Conservation (phyloP, 2,888 invertebrate genomes). For the Malthinus seriepunctatus region DNA sequence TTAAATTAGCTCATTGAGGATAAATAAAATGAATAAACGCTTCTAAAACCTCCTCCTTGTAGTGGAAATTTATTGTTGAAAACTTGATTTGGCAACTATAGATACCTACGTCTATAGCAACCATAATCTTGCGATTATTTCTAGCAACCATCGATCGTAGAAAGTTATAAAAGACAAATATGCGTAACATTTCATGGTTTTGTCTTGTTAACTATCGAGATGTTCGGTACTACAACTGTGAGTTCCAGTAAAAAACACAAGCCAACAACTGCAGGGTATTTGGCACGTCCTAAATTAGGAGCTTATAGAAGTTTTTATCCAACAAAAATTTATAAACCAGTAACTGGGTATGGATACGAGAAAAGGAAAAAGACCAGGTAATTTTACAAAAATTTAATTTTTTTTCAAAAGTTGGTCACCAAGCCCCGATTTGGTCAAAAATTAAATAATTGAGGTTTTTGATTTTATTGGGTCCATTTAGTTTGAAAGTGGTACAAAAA, state of each 20-base stretch:
- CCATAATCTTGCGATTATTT: slow-evolving; percentile 13
- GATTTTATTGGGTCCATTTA: too few relatives aligned
- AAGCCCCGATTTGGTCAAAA: too few relatives aligned
- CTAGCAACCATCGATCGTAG: slow-evolving; percentile 32
- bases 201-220: slow-evolving; percentile 27
- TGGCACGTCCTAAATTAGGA: slow-evolving; percentile 49
- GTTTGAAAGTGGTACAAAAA: too few relatives aligned
- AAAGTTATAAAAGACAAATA: slow-evolving; percentile 35
- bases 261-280: slow-evolving; percentile 42
- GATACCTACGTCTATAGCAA: slow-evolving; percentile 13
- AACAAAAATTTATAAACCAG: slow-evolving; percentile 33
- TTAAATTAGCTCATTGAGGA: too few relatives aligned
- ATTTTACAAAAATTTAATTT: too few relatives aligned
- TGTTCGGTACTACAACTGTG: slow-evolving; percentile 37
- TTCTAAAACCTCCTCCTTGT: too few relatives aligned
- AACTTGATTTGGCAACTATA: slow-evolving; percentile 15
- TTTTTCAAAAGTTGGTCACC: too few relatives aligned
- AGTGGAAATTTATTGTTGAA: not conserved
- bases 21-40: too few relatives aligned
- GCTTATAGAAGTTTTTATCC: slow-evolving; percentile 45
- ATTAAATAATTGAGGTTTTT: too few relatives aligned
- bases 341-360: slow-evolving; percentile 39
- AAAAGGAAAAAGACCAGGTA: slow-evolving; percentile 51
- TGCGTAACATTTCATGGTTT: slow-evolving; percentile 8
- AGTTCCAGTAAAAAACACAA: slow-evolving; percentile 33